Base-by-base conservation (phyloP, 2,797 vertebrate genomes). In the Glossophaga mutica region DNA sequence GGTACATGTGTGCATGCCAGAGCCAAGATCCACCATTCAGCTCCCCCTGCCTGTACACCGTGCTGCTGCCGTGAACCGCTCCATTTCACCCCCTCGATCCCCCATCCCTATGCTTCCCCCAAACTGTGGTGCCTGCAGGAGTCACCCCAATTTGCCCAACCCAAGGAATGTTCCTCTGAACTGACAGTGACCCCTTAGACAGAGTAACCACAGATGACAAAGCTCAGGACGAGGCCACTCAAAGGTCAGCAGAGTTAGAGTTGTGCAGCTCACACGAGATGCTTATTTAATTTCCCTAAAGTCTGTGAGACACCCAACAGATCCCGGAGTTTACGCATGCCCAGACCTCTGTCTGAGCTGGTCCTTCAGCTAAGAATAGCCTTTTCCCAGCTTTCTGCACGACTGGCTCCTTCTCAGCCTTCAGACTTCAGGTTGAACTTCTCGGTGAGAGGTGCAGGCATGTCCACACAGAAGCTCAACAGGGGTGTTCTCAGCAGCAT, bases 1-100 rank as follows among this genome's bases (percentile, higher is more conserved):
- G 71, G 3, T 65, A 9, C 3, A n/a, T 2, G 55, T 7, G 9
- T 24, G 42, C 6, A 0, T 0, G 6, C 32, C 22, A 1, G 78
- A 8, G 57, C 37, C 29, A 9, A 57, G 48, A 0, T 32, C 48
- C 90, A 46, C n/a, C 52, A 1, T 59, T 83, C 21, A 22, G 34
- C 34, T 67, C 37, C 62, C 48, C 82, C 9, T 22, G 0, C 21
- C 21, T 26, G 37, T 16, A 48, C 48, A 29, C 4, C 2, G 21
- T n/a, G 37, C 88, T 1, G 32, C 52, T 2, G 1, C 14, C 5
- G 18, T 52, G 70, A 77, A 39, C 8, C 1, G 1, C n/a, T 52
- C 37, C 37, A 16, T 21, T n/a, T 6, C 2, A 24, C 9, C 34
- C 32, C 29, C 37, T 46, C 10, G 0, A 1, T 21, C 70, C 78